These are phyloP conservation scores for Ormia ochracea DNA, from an alignment of 2,888 invertebrate species.

Conservation along the genomic window DNA sequence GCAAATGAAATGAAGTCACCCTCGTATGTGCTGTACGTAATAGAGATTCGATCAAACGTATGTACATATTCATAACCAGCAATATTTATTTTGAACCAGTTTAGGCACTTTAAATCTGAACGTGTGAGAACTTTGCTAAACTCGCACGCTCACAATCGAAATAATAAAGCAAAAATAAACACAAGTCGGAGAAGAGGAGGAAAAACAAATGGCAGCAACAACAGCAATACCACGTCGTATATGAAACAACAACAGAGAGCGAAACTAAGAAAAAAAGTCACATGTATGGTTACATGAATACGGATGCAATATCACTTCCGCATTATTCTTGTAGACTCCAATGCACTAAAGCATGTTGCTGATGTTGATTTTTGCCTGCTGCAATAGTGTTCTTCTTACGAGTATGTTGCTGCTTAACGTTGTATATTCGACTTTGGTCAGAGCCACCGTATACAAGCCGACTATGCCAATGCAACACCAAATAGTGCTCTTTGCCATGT, in stretches of 20 bases:
- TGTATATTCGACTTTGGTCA: slow-evolving; percentile 33
- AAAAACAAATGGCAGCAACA: slow-evolving; percentile 40
- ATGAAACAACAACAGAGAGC: slow-evolving; percentile 34
- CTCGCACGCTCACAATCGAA: slow-evolving; percentile 59
- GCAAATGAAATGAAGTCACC: background rate
- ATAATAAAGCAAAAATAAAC: slow-evolving; percentile 35
- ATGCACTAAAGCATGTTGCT: slow-evolving; percentile 66
- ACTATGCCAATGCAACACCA: slow-evolving; percentile 3
- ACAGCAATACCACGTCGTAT: slow-evolving; percentile 29
- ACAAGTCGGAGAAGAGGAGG: background rate
- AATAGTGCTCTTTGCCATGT: slow-evolving; percentile 30
- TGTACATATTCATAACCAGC: slow-evolving; percentile 46
- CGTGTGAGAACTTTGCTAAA: slow-evolving; percentile 62
- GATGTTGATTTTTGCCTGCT: slow-evolving; percentile 46
- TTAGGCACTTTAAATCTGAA: slow-evolving; percentile 60
- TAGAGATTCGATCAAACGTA: background rate
- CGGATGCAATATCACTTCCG: slow-evolving; percentile 63
- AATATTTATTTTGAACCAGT: slow-evolving; percentile 62
- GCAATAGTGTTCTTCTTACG: slow-evolving; percentile 18
- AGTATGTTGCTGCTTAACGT: slow-evolving; percentile 4
- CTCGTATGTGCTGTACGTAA: background rate
- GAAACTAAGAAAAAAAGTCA: slow-evolving; percentile 54
- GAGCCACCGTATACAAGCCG: background rate
- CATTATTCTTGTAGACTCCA: slow-evolving; percentile 61
- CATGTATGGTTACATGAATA: slow-evolving; percentile 63